phyloP scores from a whole-genome alignment of 2,888 invertebrate species.

The Dione juno region DNA sequence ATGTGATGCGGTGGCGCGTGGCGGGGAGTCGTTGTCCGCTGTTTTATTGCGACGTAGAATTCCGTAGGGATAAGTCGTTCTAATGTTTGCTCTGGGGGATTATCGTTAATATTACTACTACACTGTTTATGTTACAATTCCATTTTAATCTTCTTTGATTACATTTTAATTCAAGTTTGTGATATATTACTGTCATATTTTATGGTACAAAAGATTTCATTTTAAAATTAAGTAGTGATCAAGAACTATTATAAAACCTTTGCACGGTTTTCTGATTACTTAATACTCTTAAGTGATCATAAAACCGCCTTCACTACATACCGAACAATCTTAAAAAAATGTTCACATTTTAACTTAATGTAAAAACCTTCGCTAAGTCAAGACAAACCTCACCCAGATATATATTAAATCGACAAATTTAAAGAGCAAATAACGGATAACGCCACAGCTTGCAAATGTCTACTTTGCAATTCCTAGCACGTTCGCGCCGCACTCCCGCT shows the following conservation, averaged over 20 bases:
- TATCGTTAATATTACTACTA: neutral
- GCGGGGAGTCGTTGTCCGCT: neutral
- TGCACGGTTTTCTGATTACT: no score
- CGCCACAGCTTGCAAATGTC: slow-evolving; percentile 26
- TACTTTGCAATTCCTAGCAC: slow-evolving; percentile 37
- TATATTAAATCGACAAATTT: slow-evolving; percentile 32
- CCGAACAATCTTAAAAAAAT: neutral
- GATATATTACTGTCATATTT: neutral
- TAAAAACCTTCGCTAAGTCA: neutral
- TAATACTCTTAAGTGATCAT: no score
- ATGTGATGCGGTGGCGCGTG: neutral
- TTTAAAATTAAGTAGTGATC: no score
- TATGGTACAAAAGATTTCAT: no score
- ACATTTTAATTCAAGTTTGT: neutral
- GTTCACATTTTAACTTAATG: neutral
- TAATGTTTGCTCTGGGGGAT: neutral
- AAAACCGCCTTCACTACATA: neutral
- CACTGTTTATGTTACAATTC: neutral
- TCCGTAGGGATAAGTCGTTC: neutral
- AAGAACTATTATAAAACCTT: no score
- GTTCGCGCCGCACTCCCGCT: neutral
- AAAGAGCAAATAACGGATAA: slow-evolving; percentile 23
- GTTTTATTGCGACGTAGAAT: neutral
- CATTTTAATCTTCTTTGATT: neutral
- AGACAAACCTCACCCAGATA: slow-evolving; percentile 17